Base-by-base conservation (phyloP, 64 coral and sea anemone genomes). In the Actinia tenebrosa region DNA sequence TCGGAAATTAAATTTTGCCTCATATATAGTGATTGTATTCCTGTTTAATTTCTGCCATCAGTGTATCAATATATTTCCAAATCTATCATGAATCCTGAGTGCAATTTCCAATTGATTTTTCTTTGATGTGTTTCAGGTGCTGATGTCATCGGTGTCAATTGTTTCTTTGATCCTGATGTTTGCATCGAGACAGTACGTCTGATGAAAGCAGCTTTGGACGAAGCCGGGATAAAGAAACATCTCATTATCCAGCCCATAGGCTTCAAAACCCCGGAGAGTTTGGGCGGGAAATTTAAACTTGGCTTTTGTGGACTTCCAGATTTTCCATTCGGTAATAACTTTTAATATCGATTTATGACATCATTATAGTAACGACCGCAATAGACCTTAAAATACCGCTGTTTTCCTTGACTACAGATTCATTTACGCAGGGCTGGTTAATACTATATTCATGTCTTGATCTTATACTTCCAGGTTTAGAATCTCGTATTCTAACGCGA, bases 71-170 rank as follows among this genome's bases (percentile, higher is more conserved):
- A 50, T 50, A 50, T 50, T 50, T 50, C 47, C 30, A 8, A 50
- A 50, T 50, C 3, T 50, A 50, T 50, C 2, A 50, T 50, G 47
- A 50, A 50, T 50, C 4, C 47, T 50, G 47, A 50, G 4, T 50
- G 2, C 47, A 50, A 37, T 37, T 37, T 37, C 30, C 30, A 37
- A 37, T 1, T 50, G 7, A 4, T 50, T 50, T 50, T 50, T 50
- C 7, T 50, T 8, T 37, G 30, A 37, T 50, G 0, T 66, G n/a
- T 15, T 58, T 10, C 10, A 91, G 90, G 90, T 80, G 90, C 90
- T 25, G 90, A 91, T 37, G 86, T 91, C 60, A 64, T 91, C 25
- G 90, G 90, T 69, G n/a, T 91, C 44, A 91, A 91, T 22, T 91
- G 90, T 58, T 87, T 55, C 43, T 91, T 52, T 79, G 90, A 80